Conservation (phyloP, 2,797 vertebrate species). For the Micrastur ruficollis region DNA sequence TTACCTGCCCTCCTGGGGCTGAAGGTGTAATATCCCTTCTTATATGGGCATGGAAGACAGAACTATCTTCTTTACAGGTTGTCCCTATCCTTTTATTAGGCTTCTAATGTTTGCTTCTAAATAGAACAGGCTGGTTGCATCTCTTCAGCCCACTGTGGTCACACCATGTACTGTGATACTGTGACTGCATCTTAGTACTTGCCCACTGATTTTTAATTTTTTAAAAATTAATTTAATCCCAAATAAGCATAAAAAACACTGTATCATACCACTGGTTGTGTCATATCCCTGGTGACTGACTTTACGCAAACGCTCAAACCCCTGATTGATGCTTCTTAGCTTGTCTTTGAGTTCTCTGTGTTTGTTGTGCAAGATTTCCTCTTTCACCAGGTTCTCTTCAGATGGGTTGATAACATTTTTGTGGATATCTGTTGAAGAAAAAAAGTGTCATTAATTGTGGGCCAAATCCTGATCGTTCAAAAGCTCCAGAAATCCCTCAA, state of each 20-base stretch:
- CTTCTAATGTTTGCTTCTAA: background rate
- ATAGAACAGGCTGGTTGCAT: background rate
- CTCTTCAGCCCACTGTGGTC: background rate
- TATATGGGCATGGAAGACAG: background rate
- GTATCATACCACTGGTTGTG: slow-evolving; percentile 79
- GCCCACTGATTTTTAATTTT: background rate
- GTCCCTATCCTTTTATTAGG: background rate
- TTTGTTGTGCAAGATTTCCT: slow-evolving; percentile 80
- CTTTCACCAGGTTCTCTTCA: slow-evolving; percentile 79
- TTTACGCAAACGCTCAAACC: slow-evolving; percentile 88
- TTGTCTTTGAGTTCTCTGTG: slow-evolving; percentile 89
- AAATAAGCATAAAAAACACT: background rate
- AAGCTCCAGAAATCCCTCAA: background rate
- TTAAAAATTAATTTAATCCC: background rate
- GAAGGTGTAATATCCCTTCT: background rate
- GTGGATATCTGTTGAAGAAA: slow-evolving; percentile 79
- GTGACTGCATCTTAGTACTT: background rate
- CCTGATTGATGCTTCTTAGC: slow-evolving; percentile 88
- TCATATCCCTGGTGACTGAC: slow-evolving; percentile 91
- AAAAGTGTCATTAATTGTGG: background rate
- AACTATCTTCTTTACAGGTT: background rate
- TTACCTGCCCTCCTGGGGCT: background rate
- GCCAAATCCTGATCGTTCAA: background rate
- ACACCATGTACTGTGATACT: background rate
- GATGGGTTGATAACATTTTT: slow-evolving; percentile 87